Evolutionary conservation across 2,797 vertebrate genomes (phyloP).

Genomic region (Gymnothorax javanicus): DNA sequence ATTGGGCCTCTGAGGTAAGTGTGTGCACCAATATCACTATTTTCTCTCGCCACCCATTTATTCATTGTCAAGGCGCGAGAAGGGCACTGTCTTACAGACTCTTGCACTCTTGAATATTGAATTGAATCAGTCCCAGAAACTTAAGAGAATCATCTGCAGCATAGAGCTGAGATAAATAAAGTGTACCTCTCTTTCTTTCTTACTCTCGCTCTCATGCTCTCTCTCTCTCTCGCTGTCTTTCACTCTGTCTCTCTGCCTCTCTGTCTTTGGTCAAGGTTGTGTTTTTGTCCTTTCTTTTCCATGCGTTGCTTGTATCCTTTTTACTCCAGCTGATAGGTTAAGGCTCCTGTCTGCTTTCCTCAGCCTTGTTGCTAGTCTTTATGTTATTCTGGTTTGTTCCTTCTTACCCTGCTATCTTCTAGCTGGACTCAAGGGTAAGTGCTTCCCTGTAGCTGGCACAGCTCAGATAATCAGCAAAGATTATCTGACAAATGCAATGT

Average conservation of each 20-base stretch:
- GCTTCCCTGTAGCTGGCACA: slow-evolving; percentile 85
- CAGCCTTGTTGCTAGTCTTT: slow-evolving; percentile 84
- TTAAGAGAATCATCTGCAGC: slow-evolving; percentile 23
- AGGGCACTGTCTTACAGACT: not conserved
- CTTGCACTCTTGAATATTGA: slow-evolving; percentile 15
- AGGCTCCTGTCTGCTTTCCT: slow-evolving; percentile 83
- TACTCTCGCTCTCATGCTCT: not conserved
- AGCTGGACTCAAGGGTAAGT: slow-evolving; percentile 95
- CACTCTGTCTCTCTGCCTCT: slow-evolving; percentile 24
- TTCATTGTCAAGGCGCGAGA: not conserved
- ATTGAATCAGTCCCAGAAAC: slow-evolving; percentile 53
- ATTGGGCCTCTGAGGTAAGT: slow-evolving; percentile 49
- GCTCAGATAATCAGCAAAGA: slow-evolving; percentile 85
- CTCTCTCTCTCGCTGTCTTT: not conserved
- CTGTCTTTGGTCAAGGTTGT: slow-evolving; percentile 19
- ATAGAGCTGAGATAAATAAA: slow-evolving; percentile 7
- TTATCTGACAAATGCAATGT: slow-evolving; percentile 88
- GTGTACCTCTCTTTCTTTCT: slow-evolving; percentile 40
- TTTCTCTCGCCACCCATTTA: slow-evolving; percentile 24
- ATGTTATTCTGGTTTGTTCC: slow-evolving; percentile 91
- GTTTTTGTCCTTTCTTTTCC: slow-evolving; percentile 41
- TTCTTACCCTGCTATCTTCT: slow-evolving; percentile 92
- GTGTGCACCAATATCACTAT: slow-evolving; percentile 48
- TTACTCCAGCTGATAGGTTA: slow-evolving; percentile 79
- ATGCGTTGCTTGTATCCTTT: slow-evolving; percentile 79